Evolutionary conservation across 1,140 invertebrate genomes (phyloP), one percentile per base, ranked within the genome.

Genomic region (Eriocheir sinensis): DNA sequence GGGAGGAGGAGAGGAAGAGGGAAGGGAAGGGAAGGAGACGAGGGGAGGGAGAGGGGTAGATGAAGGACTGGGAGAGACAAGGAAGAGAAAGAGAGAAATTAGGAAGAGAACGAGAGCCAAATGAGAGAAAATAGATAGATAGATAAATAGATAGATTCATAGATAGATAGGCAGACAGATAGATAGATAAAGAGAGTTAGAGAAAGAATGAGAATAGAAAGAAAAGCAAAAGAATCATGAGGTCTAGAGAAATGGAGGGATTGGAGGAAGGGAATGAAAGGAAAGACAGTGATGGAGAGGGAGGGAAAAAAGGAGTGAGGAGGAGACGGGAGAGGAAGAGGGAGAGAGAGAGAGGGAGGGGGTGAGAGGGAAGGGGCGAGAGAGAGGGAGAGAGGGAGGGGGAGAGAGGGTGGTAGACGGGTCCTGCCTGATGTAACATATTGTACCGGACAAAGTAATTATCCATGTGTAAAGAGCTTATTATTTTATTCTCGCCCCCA

Each of bases 381-480:
- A 38, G 60, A 36, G 30, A 3, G 60, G 36, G 8, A 17, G 17
- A 32, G 36, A 17, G 60, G 60, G 6, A 80, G 36, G 27, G 41
- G 53, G 79, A 36, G 38, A 30, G 0, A 30, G 30, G 40, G 41
- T 30, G 72, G 38, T 36, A 44, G 12, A 89, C n/a, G 12, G 3
- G 12, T 17, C 21, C 72, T 30, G 60, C n/a, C 72, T 27, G 79
- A 15, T 81, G 91, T 86, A 85, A 44, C 80, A 86, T 53, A 93
- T 83, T 85, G 80, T 93, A 36, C 9, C 32, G 91, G 32, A 27
- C 30, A 93, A 53, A 83, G 91, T 83, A 86, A 36, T 53, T 93
- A 93, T 27, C 81, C 91, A 60, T 93, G 81, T 86, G 91, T 85
- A 48, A 93, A 86, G 91, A 34, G 79, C 12, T 93, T 86, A 44